Evolutionary conservation across 2,113 vertebrate genomes (phyloP), one percentile per base, ranked within the genome.

Genomic region (Nothocercus julius): DNA sequence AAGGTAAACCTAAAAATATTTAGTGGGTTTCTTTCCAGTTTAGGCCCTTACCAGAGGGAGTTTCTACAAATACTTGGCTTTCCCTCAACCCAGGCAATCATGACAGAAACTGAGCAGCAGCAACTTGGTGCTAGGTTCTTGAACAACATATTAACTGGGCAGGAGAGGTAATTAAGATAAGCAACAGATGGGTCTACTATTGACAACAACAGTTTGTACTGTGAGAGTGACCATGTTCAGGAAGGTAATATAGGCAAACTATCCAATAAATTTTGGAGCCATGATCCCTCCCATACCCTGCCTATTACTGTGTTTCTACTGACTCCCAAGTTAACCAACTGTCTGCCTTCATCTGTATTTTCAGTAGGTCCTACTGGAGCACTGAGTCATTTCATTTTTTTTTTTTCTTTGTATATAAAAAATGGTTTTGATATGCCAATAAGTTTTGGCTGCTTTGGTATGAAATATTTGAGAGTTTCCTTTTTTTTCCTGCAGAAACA

Each of bases 201-300:
- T 45, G 27, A 30, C 30, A 67, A 11, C 5, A 45, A 66, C 7
- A 56, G n/a, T 34, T 56, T 44, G 25, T 34, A 70, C 28, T 32
- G 45, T 89, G 53, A 40, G 85, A 78, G 72, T 24, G 92, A 93
- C 68, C 88, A 70, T 67, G 90, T 77, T 90, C 34, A 70, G 28
- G 10, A 73, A 30, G 17, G 80, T 14, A 30, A 59, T 27, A 83
- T 24, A 44, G 68, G 44, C 30, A 66, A 61, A 58, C 51, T 19
- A 19, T 28, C 38, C 11, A 40, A 27, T 7, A 13, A 13, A 38
- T 13, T 54, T 54, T 30, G 49, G 34, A 73, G 17, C n/a, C 20
- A 44, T 28, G 15, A 66, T 51, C 32, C 59, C 36, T 28, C 22
- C 27, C 11, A 36, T 11, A 20, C 12, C 15, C 38, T 67, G 30